phyloP scores from a whole-genome alignment of 64 coral and sea anemone genomes.

The Porites lutea region DNA sequence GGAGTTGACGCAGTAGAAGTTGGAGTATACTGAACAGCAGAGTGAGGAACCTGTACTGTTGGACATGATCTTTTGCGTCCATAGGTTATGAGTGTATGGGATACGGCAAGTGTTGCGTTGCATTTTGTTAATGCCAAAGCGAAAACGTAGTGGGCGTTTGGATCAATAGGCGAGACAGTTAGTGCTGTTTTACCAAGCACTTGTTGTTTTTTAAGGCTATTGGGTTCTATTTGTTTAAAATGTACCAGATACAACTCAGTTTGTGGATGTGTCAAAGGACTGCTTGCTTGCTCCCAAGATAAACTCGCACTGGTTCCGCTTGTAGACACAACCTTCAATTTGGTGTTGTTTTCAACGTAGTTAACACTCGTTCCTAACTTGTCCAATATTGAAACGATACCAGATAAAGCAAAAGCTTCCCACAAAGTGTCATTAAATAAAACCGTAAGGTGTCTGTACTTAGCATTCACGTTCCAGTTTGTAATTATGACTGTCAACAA shows the following conservation, averaged over 20 bases:
- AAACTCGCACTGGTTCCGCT: neutral
- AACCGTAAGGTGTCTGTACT: slow-evolving; percentile 36
- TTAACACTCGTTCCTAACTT: neutral
- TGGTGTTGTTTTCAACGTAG: neutral
- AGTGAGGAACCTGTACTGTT: neutral
- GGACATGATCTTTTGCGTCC: slow-evolving; percentile 5
- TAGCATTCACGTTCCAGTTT: slow-evolving; percentile 34
- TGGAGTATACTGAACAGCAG: slow-evolving; percentile 12
- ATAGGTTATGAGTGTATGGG: neutral
- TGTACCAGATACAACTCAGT: slow-evolving; percentile 6
- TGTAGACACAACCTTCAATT: neutral
- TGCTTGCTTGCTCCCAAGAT: neutral
- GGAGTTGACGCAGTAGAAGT: neutral
- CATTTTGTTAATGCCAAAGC: slow-evolving; percentile 23
- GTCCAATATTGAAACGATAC: neutral
- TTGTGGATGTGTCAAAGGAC: neutral
- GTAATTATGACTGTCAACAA: slow-evolving; percentile 8
- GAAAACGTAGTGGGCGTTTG: slow-evolving; percentile 35
- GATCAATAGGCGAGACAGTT: neutral
- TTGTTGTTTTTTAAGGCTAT: neutral
- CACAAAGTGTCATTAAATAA: slow-evolving; percentile 20
- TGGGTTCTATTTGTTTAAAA: neutral
- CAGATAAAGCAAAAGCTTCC: neutral
- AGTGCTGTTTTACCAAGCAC: neutral
- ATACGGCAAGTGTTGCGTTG: slow-evolving; percentile 22